Conservation (phyloP, 1,140 invertebrate species). For the Trichomalopsis sarcophagae region DNA sequence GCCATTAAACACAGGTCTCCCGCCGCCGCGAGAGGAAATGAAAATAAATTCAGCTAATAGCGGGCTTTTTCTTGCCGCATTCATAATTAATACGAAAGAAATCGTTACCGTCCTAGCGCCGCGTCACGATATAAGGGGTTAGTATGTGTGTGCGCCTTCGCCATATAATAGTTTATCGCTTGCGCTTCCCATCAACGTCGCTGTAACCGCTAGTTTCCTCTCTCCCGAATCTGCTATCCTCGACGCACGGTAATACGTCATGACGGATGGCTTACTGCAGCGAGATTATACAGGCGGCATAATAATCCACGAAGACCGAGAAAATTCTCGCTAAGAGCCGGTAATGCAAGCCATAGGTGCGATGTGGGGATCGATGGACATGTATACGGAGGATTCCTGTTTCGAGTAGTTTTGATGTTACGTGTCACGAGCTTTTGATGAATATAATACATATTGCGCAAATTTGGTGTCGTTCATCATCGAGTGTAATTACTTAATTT, state of each 20-base stretch:
- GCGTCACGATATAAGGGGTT: background rate
- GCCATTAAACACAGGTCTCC: background rate
- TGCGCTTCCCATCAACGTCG: slow-evolving; percentile 4
- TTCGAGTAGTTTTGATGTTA: no score
- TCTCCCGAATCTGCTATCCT: background rate
- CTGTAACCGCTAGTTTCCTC: background rate
- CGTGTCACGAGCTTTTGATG: no score
- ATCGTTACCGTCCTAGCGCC: background rate
- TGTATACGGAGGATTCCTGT: background rate
- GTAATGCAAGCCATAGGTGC: no score
- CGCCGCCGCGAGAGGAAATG: background rate
- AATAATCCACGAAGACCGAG: background rate
- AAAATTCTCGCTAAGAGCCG: background rate
- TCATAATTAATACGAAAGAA: slow-evolving; percentile 32
- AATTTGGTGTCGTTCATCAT: no score
- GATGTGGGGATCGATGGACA: background rate
- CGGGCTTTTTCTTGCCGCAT: background rate
- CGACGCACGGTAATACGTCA: background rate
- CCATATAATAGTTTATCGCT: background rate
- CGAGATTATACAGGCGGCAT: background rate
- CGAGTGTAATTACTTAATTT: no score
- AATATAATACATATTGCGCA: no score
- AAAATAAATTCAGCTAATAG: slow-evolving; percentile 15
- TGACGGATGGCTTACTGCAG: slow-evolving; percentile 19
- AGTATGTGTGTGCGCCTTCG: background rate